Conservation (phyloP, 2,888 invertebrate species). For the Tanypteryx hageni region DNA sequence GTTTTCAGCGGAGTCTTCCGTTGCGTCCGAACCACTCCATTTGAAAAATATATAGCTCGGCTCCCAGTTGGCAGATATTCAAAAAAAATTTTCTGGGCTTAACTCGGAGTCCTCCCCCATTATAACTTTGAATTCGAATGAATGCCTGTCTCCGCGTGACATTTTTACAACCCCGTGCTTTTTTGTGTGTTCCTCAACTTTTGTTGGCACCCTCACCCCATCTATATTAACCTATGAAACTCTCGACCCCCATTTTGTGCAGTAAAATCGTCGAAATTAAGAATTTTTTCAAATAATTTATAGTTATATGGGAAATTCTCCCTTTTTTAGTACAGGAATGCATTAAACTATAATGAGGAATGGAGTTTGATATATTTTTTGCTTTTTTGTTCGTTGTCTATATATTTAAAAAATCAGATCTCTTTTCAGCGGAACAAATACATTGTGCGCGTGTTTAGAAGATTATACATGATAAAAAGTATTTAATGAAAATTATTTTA, state of each 20-base stretch:
- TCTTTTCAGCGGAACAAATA: too few relatives aligned
- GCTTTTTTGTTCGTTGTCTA: too few relatives aligned
- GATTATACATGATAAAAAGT: too few relatives aligned
- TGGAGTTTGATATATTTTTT: too few relatives aligned
- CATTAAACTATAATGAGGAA: too few relatives aligned
- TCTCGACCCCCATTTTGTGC: not conserved
- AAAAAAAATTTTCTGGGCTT: not conserved
- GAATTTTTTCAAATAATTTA: not conserved
- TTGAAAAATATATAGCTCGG: conserved; percentile 25
- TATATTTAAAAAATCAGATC: too few relatives aligned
- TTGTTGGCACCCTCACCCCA: not conserved
- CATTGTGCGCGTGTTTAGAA: too few relatives aligned
- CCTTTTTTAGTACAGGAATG: too few relatives aligned
- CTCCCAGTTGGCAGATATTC: conserved; percentile 6
- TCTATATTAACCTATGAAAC: conserved; percentile 14
- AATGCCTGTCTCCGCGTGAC: conserved; percentile 17
- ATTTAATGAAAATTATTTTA: too few relatives aligned
- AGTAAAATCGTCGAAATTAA: not conserved
- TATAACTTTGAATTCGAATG: conserved; percentile 35
- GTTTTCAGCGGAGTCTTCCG: conserved; percentile 2
- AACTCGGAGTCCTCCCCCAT: conserved; percentile 24
- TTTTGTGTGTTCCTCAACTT: conserved; percentile 11
- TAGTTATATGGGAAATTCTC: not conserved
- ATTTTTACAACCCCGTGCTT: not conserved
- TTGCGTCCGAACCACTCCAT: conserved; percentile 22